Base-by-base conservation (phyloP, 2,113 vertebrate genomes). In the Isichthys henryi region DNA sequence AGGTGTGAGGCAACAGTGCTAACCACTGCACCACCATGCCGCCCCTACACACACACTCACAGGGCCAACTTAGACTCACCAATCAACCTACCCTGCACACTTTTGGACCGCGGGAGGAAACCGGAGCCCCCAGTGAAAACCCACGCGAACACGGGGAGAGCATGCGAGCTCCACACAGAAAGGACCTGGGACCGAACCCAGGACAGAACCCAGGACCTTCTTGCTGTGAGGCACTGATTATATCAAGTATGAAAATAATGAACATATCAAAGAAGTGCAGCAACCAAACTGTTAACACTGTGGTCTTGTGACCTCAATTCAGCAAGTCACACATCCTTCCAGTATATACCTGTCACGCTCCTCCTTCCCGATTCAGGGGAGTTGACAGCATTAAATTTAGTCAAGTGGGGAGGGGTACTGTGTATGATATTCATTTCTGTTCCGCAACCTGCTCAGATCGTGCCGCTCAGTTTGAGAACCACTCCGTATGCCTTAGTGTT, bases 281-380 rank as follows among this genome's bases (percentile, higher is more conserved):
- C 27, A 23, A 23, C 6, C 52, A 19, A 56, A 15, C 49, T 83
- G 80, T 77, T 58, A 82, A 53, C 31, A 50, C 46, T 19, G n/a
- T 91, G 90, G 90, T 91, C 31, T 82, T 35, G 50, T 92, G 92
- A 91, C 91, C 91, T 89, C 70, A 82, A 90, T 91, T 90, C 74
- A 88, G 49, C 49, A 35, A 87, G 31, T 35, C 50, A 39, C 86
- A 87, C 86, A 53, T 87, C 86, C 49, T 87, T 35, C 31, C 86
- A 87, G 50, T 19, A 87, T 27, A 39, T 70, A 70, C 11, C 62
- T 31, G 62, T 4, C n/a, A 66, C 0, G 10, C 9, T 11, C 62
- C 62, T 11, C 8, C 62, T 66, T 66, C 62, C n/a, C 3, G 8
- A 66, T 11, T 27, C 9, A 1, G n/a, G 23, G 23, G n/a, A 3